Evolutionary conservation across 2,113 vertebrate species (phyloP).

Genomic region (Thalassoma bifasciatum): DNA sequence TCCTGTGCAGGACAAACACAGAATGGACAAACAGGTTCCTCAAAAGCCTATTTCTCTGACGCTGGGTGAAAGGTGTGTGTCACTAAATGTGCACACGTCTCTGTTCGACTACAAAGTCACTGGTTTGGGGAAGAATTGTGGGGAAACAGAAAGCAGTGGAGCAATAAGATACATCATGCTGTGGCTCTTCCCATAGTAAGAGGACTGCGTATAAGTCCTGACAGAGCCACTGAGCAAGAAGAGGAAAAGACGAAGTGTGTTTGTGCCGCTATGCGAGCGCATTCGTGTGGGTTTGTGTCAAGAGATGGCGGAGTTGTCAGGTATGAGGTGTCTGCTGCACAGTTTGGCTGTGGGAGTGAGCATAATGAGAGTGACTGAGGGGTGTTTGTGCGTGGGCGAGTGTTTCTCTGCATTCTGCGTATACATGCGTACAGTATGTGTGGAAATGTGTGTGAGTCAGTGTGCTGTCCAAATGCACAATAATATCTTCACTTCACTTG

Average conservation of each 20-base stretch:
- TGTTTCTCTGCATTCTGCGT: slow-evolving; percentile 62
- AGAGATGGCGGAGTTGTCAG: slow-evolving; percentile 75
- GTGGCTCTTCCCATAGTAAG: slow-evolving; percentile 30
- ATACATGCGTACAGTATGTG: slow-evolving; percentile 48
- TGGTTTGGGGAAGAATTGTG: slow-evolving; percentile 13
- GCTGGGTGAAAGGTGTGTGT: slow-evolving; percentile 37
- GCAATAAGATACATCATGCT: slow-evolving; percentile 28
- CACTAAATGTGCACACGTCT: slow-evolving; percentile 11
- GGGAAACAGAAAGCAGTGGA: slow-evolving; percentile 37
- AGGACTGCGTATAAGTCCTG: slow-evolving; percentile 43
- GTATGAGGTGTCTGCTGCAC: slow-evolving; percentile 76
- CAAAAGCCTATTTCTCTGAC: slow-evolving; percentile 34
- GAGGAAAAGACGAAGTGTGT: slow-evolving; percentile 7
- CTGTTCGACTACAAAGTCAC: slow-evolving; percentile 33
- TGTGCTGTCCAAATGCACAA: slow-evolving; percentile 47
- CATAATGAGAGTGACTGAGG: slow-evolving; percentile 77
- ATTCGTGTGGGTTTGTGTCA: slow-evolving; percentile 72
- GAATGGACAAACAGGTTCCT: slow-evolving; percentile 27
- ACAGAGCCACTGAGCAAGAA: slow-evolving; percentile 55
- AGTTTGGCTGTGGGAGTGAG: slow-evolving; percentile 77
- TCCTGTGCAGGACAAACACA: slow-evolving; percentile 18
- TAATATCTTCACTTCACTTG: slow-evolving; percentile 46
- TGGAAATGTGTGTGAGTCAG: not conserved
- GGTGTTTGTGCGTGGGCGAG: slow-evolving; percentile 72
- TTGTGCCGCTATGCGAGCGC: slow-evolving; percentile 20